Base-by-base conservation (phyloP, 1,140 invertebrate genomes). In the Apis florea region DNA sequence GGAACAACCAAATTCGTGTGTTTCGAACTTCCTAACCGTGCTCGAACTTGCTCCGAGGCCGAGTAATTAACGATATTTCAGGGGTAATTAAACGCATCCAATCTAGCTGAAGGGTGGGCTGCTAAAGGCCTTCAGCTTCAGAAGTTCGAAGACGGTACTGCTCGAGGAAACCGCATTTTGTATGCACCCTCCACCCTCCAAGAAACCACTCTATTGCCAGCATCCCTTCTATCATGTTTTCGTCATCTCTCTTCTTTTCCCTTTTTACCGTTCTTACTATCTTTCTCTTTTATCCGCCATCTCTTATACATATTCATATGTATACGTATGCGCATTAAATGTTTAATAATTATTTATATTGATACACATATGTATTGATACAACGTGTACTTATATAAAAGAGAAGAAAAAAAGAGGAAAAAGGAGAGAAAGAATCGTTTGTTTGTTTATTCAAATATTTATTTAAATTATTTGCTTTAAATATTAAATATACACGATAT, bases 21-120 rank as follows among this genome's bases (percentile, higher is more conserved):
- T 79, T 79, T 79, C 76, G 63, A 79, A 79, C 59, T 79, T 66
- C 61, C 31, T 53, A 53, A 56, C 49, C 58, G 69, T 67, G 78
- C 61, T 40, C 54, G 61, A 73, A 73, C 40, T 74, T 80, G 69
- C 77, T 73, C 70, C 47, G 83, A 74, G 69, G 76, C 69, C 82
- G 63, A 89, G 89, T 93, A 93, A 93, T 93, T 93, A 93, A 93
- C 92, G 92, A 93, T 93, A 93, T 93, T 92, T 92, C 87, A 92
- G 89, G 85, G 90, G 92, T 93, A 93, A 93, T 93, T 93, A 93
- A 93, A 90, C 92, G 88, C 90, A 90, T 85, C 91, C 88, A 91
- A 92, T 91, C 85, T 90, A 85, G 83, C 82, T 87, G 87, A 90
- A 85, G 89, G 82, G 89, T 90, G 88, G 84, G 90, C 86, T 86